Conservation (phyloP, 2,797 vertebrate genomes). For the Poecilia gillii region DNA sequence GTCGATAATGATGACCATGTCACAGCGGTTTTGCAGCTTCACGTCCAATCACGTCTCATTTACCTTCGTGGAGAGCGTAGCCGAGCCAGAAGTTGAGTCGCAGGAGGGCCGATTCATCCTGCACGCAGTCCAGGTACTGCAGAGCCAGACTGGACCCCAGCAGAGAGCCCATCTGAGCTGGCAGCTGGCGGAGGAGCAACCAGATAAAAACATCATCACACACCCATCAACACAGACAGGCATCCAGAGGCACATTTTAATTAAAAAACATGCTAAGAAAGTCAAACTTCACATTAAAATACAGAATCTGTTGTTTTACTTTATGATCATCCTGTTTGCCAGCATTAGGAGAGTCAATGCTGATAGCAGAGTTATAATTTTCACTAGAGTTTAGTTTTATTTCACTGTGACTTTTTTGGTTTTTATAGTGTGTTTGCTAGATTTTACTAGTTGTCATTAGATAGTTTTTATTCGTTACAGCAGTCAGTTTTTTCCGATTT, state of each 20-base stretch:
- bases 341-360: slow-evolving; percentile 12
- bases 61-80: slow-evolving; percentile 92
- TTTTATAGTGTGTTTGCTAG: too few relatives aligned
- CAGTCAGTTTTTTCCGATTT: too few relatives aligned
- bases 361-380: too few relatives aligned
- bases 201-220: slow-evolving; percentile 29
- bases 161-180: slow-evolving; percentile 94
- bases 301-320: slow-evolving; percentile 2
- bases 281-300: slow-evolving; percentile 19
- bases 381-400: too few relatives aligned
- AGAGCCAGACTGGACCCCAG: slow-evolving; percentile 87
- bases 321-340: slow-evolving; percentile 26
- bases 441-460: too few relatives aligned
- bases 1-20: slow-evolving; percentile 1
- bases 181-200: slow-evolving; percentile 83
- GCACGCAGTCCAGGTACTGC: slow-evolving; percentile 91
- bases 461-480: too few relatives aligned
- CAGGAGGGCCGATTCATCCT: slow-evolving; percentile 88
- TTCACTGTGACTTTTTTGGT: too few relatives aligned
- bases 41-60: neutral
- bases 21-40: slow-evolving; percentile 8
- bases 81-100: slow-evolving; percentile 94
- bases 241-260: neutral
- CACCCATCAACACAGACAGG: slow-evolving; percentile 12
- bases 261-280: neutral